These are phyloP conservation scores for Crossocerus cetratus DNA, from an alignment of 2,888 invertebrate genomes.

Conservation along the genomic window DNA sequence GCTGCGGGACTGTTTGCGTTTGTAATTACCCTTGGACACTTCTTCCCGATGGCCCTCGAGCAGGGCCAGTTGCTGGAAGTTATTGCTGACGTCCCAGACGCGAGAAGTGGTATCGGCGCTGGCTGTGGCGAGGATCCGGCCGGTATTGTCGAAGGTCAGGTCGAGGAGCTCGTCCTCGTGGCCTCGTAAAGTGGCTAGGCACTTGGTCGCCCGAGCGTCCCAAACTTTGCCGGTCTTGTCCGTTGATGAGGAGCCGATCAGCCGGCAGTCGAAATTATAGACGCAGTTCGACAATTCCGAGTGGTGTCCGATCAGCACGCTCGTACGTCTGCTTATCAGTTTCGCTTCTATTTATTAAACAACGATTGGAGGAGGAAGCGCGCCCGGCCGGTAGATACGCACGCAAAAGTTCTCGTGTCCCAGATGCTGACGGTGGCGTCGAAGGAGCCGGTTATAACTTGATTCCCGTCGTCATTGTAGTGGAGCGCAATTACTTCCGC, in stretches of 20 bases:
- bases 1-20: background rate
- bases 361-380: background rate
- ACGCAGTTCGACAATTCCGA: conserved; percentile 85
- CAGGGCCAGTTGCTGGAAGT: conserved; percentile 80
- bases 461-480: conserved; percentile 84
- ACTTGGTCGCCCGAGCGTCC: conserved; percentile 81
- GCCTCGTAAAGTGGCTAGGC: conserved; percentile 80
- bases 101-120: conserved; percentile 87
- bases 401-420: conserved; percentile 84
- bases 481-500: conserved; percentile 87
- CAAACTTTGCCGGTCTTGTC: conserved; percentile 85
- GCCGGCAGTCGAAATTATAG: conserved; percentile 83
- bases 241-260: conserved; percentile 84
- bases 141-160: conserved; percentile 86
- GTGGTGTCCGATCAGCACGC: conserved; percentile 81
- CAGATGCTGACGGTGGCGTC: conserved; percentile 87
- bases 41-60: conserved; percentile 84
- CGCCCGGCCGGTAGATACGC: conserved; percentile 52
- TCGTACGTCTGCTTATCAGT: conserved; percentile 77
- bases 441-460: conserved; percentile 88
- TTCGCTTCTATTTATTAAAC: too few species aligned
- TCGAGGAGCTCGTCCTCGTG: conserved; percentile 87
- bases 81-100: conserved; percentile 81
- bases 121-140: conserved; percentile 83
- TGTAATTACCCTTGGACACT: conserved; percentile 80